These are phyloP conservation scores for Hyles lineata DNA, from an alignment of 2,888 invertebrate species.

Conservation along the genomic window DNA sequence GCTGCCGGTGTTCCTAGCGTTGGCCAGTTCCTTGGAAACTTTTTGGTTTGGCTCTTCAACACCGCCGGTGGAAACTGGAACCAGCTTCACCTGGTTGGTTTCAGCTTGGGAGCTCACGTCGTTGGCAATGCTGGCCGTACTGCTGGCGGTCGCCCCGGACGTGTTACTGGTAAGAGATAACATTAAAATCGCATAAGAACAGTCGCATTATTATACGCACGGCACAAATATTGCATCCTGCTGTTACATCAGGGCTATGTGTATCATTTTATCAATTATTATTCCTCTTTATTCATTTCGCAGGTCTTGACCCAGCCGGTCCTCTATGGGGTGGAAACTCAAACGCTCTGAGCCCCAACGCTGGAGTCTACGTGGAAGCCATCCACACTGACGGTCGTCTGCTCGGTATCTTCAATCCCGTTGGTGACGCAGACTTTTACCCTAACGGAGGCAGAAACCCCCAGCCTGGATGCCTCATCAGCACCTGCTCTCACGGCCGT, in stretches of 20 bases:
- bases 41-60: slow-evolving; percentile 69
- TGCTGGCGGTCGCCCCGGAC: slow-evolving; percentile 47
- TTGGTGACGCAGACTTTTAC: slow-evolving; percentile 63
- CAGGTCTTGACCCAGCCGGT: slow-evolving; percentile 69
- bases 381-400: slow-evolving; percentile 67
- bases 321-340: slow-evolving; percentile 57
- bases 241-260: no score
- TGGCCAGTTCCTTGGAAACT: slow-evolving; percentile 67
- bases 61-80: slow-evolving; percentile 68
- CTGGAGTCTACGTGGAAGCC: slow-evolving; percentile 62
- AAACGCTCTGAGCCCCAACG: slow-evolving; percentile 50
- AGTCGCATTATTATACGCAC: no score
- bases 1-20: slow-evolving; percentile 63
- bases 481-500: slow-evolving; percentile 65
- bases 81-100: slow-evolving; percentile 74
- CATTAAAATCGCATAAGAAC: no score
- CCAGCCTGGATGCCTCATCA: slow-evolving; percentile 65
- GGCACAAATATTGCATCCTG: no score
- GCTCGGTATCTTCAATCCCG: slow-evolving; percentile 57
- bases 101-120: slow-evolving; percentile 79
- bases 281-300: neutral
- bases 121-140: slow-evolving; percentile 68
- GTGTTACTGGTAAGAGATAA: slow-evolving; percentile 61
- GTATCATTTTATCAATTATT: no score
- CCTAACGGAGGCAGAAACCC: slow-evolving; percentile 65